Evolutionary conservation across 2,888 invertebrate genomes (phyloP).

Genomic region (Lochmaea capreae): DNA sequence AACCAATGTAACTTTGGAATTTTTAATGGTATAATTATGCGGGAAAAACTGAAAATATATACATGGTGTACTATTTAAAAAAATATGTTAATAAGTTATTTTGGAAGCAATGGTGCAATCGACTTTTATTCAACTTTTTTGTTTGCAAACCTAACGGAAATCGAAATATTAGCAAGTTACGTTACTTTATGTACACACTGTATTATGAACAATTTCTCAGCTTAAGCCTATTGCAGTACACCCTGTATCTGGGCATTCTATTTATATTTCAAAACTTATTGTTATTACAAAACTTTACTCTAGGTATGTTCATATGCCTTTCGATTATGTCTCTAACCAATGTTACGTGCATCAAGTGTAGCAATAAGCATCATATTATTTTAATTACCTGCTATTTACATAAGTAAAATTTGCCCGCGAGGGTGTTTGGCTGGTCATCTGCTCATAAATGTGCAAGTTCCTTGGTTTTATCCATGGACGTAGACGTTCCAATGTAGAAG

Average conservation of each 20-base stretch:
- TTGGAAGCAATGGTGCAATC: no score
- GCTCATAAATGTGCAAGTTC: slow-evolving; percentile 61
- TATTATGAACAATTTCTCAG: neutral
- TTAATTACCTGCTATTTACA: slow-evolving; percentile 37
- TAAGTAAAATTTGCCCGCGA: slow-evolving; percentile 54
- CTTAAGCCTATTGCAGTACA: neutral
- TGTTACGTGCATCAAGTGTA: slow-evolving; percentile 2
- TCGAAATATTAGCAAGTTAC: no score
- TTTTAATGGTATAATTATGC: no score
- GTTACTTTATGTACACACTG: no score
- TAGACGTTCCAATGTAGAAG: neutral
- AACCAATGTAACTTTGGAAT: no score
- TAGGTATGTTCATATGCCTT: no score
- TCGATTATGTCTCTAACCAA: neutral
- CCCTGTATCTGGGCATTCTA: neutral
- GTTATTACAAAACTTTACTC: neutral
- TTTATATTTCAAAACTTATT: neutral
- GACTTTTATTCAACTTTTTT: no score
- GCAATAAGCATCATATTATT: slow-evolving; percentile 24
- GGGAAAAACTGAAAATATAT: no score
- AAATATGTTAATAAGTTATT: no score
- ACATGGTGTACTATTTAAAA: no score
- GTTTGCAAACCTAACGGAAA: no score
- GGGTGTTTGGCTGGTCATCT: slow-evolving; percentile 59
- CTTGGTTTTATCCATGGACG: slow-evolving; percentile 38